Base-by-base conservation (phyloP, 1,140 invertebrate species). In the Macrobrachium rosenbergii region DNA sequence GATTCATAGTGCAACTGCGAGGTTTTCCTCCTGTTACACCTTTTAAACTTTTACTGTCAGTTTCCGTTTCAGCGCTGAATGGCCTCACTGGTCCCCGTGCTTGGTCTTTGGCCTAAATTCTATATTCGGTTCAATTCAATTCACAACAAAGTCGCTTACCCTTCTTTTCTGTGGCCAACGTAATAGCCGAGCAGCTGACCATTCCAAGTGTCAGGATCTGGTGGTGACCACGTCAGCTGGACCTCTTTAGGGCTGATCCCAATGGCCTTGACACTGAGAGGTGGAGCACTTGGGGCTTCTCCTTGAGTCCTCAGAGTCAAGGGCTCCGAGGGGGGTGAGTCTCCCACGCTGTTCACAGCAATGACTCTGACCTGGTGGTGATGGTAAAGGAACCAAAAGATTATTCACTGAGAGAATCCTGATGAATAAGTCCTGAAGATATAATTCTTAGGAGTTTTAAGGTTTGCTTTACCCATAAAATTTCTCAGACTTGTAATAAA, bases 181-280 rank as follows among this genome's bases (percentile, higher is more conserved):
- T 94, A 94, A 89, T 94, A 96, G 23, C 95, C 95, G 89, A 94
- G 93, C 63, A 96, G 94, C 85, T 95, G 94, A 2, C 96, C 95
- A 90, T 96, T 95, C 76, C 95, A 92, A 10, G 95, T 90, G 90
- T 96, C 95, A 0, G 93, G 91, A 37, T 94, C 83, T 0, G 95
- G 95, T 0, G 95, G 94, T 81, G 94, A 92, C 96, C 96, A 97
- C 5, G 94, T 95, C 2, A 97, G 94, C 58, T 95, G 92, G 12
- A 97, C 92, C 91, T 96, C 94, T 0, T 95, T 95, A 1, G 96
- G 96, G 3, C 95, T 95, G 2, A 96, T 91, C 2, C 96, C 93
- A 86, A 95, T 92, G 1, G 94, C 95, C 14, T 94, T 93, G 8
- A 97, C 93, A 91, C 95, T 95, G 3, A 94, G 91, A 0, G 96